A percentile compares a stretch with the other conserved stretches of the same genome.
phyloP scores from a whole-genome alignment of 2,113 vertebrate species.

The Grallaria varia region DNA sequence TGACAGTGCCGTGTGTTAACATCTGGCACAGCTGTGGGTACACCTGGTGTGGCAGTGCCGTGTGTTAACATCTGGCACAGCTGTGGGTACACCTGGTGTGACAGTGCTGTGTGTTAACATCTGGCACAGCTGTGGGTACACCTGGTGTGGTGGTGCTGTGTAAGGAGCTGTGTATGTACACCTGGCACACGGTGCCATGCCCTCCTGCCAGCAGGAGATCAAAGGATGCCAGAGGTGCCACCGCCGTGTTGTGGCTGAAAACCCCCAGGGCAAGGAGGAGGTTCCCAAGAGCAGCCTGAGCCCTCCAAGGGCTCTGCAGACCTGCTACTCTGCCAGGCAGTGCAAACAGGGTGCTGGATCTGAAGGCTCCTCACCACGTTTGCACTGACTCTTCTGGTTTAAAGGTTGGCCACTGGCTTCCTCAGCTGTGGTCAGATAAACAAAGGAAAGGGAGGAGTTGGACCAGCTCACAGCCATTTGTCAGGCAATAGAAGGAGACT shows the following conservation, averaged over 20 bases:
- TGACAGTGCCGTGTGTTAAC: neutral
- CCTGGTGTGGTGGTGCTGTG: neutral
- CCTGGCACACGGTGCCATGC: neutral
- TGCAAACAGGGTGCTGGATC: neutral
- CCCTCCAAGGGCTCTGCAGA: neutral
- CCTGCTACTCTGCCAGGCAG: neutral
- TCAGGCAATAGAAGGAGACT: neutral
- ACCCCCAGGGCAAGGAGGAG: neutral
- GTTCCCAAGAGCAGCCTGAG: neutral
- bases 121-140: neutral
- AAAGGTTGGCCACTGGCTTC: neutral
- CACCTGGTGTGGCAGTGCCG: neutral
- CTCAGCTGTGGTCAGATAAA: neutral
- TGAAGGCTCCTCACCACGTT: neutral
- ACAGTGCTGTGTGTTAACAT: neutral
- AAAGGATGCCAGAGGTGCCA: neutral
- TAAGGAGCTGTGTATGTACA: neutral
- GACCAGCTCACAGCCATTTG: neutral
- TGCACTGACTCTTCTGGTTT: neutral
- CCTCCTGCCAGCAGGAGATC: neutral
- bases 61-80: neutral
- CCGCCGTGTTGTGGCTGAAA: accelerated
- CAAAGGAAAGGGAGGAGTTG: neutral
- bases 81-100: no score
- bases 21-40: no score